These are phyloP conservation scores for Hephaestus fuliginosus DNA, from an alignment of 2,797 vertebrate genomes.

Conservation along the genomic window DNA sequence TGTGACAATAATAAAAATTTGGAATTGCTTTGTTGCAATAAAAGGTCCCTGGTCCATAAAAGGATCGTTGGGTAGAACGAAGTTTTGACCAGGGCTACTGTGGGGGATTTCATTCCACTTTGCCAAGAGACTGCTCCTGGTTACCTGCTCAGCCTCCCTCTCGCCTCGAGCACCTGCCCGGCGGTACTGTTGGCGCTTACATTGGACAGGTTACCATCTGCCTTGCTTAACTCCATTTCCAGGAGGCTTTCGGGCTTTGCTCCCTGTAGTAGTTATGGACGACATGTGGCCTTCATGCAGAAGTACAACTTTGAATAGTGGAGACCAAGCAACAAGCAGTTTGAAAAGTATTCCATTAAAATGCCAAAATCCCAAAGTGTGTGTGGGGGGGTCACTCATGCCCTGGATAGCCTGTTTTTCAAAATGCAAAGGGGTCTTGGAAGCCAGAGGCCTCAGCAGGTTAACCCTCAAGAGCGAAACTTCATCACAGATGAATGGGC, in stretches of 20 bases:
- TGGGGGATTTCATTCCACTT: conserved; percentile 15
- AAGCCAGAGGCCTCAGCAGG: conserved; percentile 7
- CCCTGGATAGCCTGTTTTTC: conserved; percentile 21
- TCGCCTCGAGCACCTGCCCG: conserved; percentile 28
- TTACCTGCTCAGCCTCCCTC: conserved; percentile 25
- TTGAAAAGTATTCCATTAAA: conserved; percentile 29
- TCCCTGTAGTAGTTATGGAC: conserved; percentile 8
- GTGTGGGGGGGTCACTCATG: conserved; percentile 4
- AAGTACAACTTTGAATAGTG: conserved; percentile 19
- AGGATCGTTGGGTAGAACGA: background rate
- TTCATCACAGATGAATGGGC: conserved; percentile 28
- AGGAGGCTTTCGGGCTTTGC: conserved; percentile 23
- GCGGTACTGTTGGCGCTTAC: conserved; percentile 14
- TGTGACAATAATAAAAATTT: conserved; percentile 3
- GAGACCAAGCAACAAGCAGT: conserved; percentile 5
- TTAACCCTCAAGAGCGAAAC: conserved; percentile 27
- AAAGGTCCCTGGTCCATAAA: background rate
- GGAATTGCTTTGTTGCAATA: conserved; percentile 4
- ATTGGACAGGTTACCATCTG: conserved; percentile 28
- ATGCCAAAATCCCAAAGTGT: conserved; percentile 10
- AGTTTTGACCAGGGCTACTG: background rate
- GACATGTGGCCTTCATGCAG: conserved; percentile 14
- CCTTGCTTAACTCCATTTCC: conserved; percentile 27
- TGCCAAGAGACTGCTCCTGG: conserved; percentile 4
- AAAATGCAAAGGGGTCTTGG: conserved; percentile 15